Evolutionary conservation across 2,888 invertebrate species (phyloP), one percentile per base, ranked within the genome.

Genomic region (Phortica magna): DNA sequence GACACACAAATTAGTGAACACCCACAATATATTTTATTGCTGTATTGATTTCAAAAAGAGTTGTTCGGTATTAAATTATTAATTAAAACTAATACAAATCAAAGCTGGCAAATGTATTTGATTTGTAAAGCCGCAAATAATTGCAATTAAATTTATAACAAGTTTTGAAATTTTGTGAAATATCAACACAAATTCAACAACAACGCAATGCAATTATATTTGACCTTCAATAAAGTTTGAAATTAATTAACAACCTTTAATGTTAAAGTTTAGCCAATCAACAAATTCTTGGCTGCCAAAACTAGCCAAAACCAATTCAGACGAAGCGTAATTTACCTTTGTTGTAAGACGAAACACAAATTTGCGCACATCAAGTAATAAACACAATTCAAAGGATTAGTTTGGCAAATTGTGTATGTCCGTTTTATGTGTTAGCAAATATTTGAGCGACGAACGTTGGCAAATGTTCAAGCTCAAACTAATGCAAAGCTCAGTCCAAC

Each of bases 361-460:
- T 41, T 41, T 67, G 39, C 12, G 41, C 67, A 17, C 31, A 17
- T 7, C 14, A 41, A 7, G 42, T 17, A 67, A 42, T 67, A 42
- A 64, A 64, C 14, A 39, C 31, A 64, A 64, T 64, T 67, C n/a
- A 42, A 67, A 67, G 67, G 67, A 41, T 67, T 67, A 67, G 41
- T 42, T 39, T 22, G 59, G 31, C 31, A 31, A 31, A 31, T 31
- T 31, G 31, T 31, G 31, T 4, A 3, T 64, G 39, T 31, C 64
- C 64, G 31, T 31, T 64, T 64, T 64, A 64, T 31, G 22, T 31
- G 22, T 7, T 14, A 39, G 39, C 64, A 64, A 67, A 67, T 67
- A 67, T 67, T 67, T 67, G 39, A 10, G 12, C 41, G 2, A 14
- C 41, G 9, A 65, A 10, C 59, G 19, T 59, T 59, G n/a, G n/a